Evolutionary conservation across 2,888 invertebrate genomes (phyloP).

Genomic region (Machimus atricapillus): DNA sequence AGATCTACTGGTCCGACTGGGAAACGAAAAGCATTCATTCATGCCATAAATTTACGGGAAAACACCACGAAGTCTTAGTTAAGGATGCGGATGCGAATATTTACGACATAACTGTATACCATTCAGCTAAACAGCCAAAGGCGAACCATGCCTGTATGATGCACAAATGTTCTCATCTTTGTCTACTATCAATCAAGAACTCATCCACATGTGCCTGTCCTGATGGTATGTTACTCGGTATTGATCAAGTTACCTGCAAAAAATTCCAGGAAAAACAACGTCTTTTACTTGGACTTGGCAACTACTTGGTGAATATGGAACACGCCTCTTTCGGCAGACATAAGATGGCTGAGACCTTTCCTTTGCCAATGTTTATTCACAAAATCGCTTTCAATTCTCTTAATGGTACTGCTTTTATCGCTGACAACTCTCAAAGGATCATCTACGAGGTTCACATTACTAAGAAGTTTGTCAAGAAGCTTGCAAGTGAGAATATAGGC

Average conservation of each 20-base stretch:
- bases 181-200: conserved; percentile 70
- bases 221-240: conserved; percentile 69
- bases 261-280: conserved; percentile 62
- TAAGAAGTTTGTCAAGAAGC: conserved; percentile 50
- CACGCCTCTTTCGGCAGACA: conserved; percentile 74
- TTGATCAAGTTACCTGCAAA: conserved; percentile 67
- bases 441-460: conserved; percentile 62
- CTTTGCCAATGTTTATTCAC: conserved; percentile 66
- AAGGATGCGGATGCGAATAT: conserved; percentile 65
- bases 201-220: conserved; percentile 78
- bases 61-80: conserved; percentile 66
- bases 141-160: conserved; percentile 54
- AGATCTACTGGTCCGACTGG: conserved; percentile 92
- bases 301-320: conserved; percentile 68
- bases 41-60: conserved; percentile 80
- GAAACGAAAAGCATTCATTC: conserved; percentile 75
- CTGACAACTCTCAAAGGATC: conserved; percentile 63
- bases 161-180: conserved; percentile 75
- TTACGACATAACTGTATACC: conserved; percentile 75
- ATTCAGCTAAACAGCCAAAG: conserved; percentile 70
- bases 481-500: conserved; percentile 63
- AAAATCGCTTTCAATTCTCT: conserved; percentile 73
- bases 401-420: conserved; percentile 65
- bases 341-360: conserved; percentile 63
- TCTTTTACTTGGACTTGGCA: conserved; percentile 65